These are phyloP conservation scores for Betta splendens DNA, from an alignment of 2,797 vertebrate species.

Conservation along the genomic window DNA sequence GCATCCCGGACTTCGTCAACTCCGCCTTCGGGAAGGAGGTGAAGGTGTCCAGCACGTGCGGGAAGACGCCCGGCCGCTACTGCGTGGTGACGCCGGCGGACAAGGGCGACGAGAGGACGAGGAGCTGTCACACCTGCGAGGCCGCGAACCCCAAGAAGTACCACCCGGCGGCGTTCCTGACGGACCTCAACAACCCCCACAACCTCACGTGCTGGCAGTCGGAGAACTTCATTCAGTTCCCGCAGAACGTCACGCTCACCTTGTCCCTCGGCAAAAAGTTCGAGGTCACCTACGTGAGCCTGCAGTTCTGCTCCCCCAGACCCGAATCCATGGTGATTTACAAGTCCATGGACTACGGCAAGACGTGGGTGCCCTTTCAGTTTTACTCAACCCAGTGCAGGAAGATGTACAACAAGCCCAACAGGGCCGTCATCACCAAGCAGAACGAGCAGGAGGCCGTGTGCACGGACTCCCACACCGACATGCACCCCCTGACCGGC, in stretches of 20 bases:
- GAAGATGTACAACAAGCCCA: constrained; percentile 92
- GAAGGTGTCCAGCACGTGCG: constrained; percentile 92
- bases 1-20: constrained; percentile 96
- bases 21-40: constrained; percentile 95
- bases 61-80: constrained; percentile 83
- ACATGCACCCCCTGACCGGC: constrained; percentile 90
- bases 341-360: constrained; percentile 97
- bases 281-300: constrained; percentile 96
- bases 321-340: constrained; percentile 94
- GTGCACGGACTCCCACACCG: constrained; percentile 94
- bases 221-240: constrained; percentile 90
- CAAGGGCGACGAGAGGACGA: constrained; percentile 86
- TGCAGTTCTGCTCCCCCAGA: constrained; percentile 94
- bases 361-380: constrained; percentile 93
- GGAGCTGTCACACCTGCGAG: constrained; percentile 92
- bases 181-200: constrained; percentile 97
- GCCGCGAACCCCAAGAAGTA: constrained; percentile 89
- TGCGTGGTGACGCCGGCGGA: constrained; percentile 88
- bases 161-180: constrained; percentile 90
- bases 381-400: constrained; percentile 94
- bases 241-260: constrained; percentile 91
- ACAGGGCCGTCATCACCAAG: constrained; percentile 89
- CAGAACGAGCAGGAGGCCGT: constrained; percentile 97
- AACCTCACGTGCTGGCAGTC: constrained; percentile 97
- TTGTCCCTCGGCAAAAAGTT: constrained; percentile 94